Base-by-base conservation (phyloP, 2,797 vertebrate genomes). In the Argentina silus region DNA sequence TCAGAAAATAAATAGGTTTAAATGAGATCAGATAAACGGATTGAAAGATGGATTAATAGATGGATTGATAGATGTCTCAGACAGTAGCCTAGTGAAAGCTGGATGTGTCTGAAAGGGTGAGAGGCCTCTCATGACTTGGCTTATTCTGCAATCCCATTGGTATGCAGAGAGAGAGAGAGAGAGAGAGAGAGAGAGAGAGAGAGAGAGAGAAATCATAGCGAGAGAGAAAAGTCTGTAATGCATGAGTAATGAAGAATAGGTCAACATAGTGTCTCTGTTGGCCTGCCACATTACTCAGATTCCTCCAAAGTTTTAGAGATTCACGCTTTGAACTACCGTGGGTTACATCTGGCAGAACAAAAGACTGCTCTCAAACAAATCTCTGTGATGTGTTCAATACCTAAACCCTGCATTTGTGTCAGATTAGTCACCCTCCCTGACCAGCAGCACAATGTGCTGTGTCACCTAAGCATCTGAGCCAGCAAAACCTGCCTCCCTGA, bases 231-330 rank as follows among this genome's bases (percentile, higher is more conserved):
- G 51, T 72, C 75, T 14, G 50, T 73, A 74, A 70, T 70, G 74
- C 73, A 80, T 88, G 76, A 83, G 87, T 81, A 88, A 91, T 80
- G 75, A 86, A 42, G 56, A 62, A 79, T 72, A 56, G 78, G 60
- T 59, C 75, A 73, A 78, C 77, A 75, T 48, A 75, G 78, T 2
- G 19, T 78, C 79, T 69, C 82, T 57, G 15, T 67, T 74, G 75
- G 73, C 70, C 69, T 68, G 68, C 65, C 67, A 82, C 83, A 86
- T 86, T 81, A 83, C 83, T 83, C 65, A 74, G 80, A 89, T 85
- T 85, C 81, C 84, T 83, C 73, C 50, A 67, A 86, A 88, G 82
- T 87, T 86, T 85, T 69, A 78, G 67, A 78, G 11, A 65, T 47
- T 65, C 6, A 7, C 10, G 21, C 77, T 87, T 81, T 85, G 50